These are phyloP conservation scores for Nothoprocta perdicaria DNA, from an alignment of 2,113 vertebrate genomes.

Conservation along the genomic window DNA sequence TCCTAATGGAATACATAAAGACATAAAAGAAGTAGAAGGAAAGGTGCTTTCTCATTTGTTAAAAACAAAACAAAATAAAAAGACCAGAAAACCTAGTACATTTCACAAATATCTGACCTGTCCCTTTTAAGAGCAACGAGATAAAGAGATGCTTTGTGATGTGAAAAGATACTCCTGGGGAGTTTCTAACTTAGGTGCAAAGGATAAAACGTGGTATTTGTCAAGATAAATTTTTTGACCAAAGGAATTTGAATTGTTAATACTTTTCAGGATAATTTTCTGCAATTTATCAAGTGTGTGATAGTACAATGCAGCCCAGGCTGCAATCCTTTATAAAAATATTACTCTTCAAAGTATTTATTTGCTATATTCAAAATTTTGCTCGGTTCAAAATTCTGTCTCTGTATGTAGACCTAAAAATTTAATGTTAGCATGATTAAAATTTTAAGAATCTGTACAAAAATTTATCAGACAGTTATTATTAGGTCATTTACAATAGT, in stretches of 20 bases:
- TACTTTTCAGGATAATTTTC: background rate
- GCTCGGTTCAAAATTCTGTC: background rate
- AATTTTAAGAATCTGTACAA: background rate
- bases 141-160: background rate
- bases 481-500: background rate
- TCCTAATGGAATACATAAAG: background rate
- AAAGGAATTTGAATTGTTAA: background rate
- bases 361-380: background rate
- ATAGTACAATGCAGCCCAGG: background rate
- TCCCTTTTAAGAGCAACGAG: background rate
- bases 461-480: background rate
- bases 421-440: background rate
- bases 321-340: background rate
- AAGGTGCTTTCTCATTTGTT: background rate
- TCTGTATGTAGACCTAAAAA: fast-evolving
- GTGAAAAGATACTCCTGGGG: background rate
- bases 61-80: background rate
- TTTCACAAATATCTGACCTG: background rate
- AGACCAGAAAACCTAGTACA: background rate
- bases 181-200: background rate
- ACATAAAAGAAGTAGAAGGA: background rate
- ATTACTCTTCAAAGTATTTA: background rate
- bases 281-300: background rate
- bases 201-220: background rate
- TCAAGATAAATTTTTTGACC: background rate